Conservation (phyloP, 2,797 vertebrate genomes). For the Hirundo rustica region DNA sequence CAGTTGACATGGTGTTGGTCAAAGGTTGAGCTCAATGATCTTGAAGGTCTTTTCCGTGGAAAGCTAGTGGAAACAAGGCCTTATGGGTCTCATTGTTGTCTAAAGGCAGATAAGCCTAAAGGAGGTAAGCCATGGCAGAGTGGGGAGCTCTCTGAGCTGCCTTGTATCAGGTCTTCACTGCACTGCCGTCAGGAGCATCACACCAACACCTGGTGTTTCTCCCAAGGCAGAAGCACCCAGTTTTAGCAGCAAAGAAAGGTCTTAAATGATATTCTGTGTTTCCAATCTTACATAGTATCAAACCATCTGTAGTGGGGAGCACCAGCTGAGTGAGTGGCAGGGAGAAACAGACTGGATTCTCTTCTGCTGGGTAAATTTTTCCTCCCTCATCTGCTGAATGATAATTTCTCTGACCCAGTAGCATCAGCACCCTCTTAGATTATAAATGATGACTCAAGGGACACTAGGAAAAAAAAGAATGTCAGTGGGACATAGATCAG, state of each 20-base stretch:
- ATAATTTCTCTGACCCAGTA: background rate
- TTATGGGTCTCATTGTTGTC: background rate
- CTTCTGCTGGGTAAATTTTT: background rate
- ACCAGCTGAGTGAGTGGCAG: accelerated
- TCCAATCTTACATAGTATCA: background rate
- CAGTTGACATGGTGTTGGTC: background rate
- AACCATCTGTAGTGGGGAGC: background rate
- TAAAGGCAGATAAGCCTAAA: background rate
- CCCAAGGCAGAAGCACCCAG: background rate
- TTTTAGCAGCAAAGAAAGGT: background rate
- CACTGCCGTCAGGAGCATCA: background rate
- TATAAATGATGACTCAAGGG: background rate
- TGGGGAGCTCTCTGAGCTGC: background rate
- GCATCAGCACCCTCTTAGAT: background rate
- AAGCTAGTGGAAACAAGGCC: background rate
- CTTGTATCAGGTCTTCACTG: background rate
- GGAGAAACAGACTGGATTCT: background rate
- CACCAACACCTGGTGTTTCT: background rate
- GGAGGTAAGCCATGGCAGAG: accelerated
- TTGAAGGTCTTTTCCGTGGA: background rate
- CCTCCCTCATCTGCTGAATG: background rate
- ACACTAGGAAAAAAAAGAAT: background rate
- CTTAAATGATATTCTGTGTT: background rate
- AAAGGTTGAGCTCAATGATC: background rate
- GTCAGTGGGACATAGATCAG: background rate